phyloP scores from a whole-genome alignment of 2,797 vertebrate species.

The Myotis findleyi region DNA sequence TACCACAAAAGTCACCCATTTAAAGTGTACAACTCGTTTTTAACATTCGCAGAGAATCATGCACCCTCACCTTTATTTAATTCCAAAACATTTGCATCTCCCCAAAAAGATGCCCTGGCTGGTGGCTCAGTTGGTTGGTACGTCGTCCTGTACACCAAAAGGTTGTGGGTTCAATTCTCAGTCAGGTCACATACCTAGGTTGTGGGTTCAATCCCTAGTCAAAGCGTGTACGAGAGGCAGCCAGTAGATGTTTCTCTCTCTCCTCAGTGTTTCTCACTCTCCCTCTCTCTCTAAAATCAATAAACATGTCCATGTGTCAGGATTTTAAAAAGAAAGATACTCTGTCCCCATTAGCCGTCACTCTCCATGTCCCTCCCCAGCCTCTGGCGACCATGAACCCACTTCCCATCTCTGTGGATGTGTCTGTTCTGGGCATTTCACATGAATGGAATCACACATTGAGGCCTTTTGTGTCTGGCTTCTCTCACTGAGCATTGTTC shows the following conservation, averaged over 20 bases:
- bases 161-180: not conserved
- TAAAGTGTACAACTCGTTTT: not conserved
- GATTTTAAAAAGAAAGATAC: not conserved
- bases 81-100: not conserved
- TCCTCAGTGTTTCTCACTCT: not conserved
- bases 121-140: not conserved
- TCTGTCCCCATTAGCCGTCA: not conserved
- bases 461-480: not conserved
- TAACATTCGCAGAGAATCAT: too few relatives aligned
- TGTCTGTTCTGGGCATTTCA: not conserved
- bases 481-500: not conserved
- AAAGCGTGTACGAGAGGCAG: not conserved
- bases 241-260: not conserved
- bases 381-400: not conserved
- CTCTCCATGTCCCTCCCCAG: not conserved
- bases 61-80: not conserved
- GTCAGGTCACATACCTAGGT: not conserved
- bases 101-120: not conserved
- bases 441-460: rapidly evolving
- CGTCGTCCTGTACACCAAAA: not conserved
- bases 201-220: not conserved
- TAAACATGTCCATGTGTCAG: not conserved
- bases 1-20: not conserved
- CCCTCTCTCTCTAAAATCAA: not conserved
- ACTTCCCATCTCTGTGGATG: not conserved